Evolutionary conservation across 2,797 vertebrate species (phyloP).

Genomic region (Sus cebifrons): DNA sequence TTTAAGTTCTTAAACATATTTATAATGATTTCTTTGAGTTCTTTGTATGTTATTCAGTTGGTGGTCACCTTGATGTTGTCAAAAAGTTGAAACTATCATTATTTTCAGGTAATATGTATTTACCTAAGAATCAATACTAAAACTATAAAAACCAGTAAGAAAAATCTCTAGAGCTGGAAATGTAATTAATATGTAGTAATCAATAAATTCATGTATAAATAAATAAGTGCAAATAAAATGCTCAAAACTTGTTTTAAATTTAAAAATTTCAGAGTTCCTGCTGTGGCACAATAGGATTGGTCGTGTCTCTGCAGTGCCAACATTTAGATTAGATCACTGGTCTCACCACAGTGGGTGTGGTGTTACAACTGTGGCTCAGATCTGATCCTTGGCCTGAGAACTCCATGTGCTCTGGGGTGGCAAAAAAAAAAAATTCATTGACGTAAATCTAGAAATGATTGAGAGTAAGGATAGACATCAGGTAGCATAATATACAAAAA

Average conservation of each 20-base stretch:
- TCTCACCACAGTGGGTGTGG: too few species aligned
- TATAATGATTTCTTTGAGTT: neutral
- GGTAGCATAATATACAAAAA: neutral
- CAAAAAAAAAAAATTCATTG: neutral
- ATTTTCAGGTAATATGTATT: neutral
- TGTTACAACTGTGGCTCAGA: too few species aligned
- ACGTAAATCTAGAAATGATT: neutral
- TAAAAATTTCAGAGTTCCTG: too few species aligned
- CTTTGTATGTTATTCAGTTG: neutral
- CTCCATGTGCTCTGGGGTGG: too few species aligned
- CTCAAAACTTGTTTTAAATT: neutral
- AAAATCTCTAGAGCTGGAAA: neutral
- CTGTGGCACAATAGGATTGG: too few species aligned
- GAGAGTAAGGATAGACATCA: neutral
- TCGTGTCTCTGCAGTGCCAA: too few species aligned
- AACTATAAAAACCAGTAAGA: neutral
- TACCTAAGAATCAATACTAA: neutral
- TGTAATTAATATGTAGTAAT: neutral
- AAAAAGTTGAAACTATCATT: neutral
- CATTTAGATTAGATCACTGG: too few species aligned
- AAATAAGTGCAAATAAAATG: neutral
- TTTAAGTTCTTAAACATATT: constrained; percentile 1
- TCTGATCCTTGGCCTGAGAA: too few species aligned
- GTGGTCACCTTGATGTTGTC: neutral
- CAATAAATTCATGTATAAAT: neutral